phyloP scores from a whole-genome alignment of 2,113 vertebrate species.

The Azemiops feae region DNA sequence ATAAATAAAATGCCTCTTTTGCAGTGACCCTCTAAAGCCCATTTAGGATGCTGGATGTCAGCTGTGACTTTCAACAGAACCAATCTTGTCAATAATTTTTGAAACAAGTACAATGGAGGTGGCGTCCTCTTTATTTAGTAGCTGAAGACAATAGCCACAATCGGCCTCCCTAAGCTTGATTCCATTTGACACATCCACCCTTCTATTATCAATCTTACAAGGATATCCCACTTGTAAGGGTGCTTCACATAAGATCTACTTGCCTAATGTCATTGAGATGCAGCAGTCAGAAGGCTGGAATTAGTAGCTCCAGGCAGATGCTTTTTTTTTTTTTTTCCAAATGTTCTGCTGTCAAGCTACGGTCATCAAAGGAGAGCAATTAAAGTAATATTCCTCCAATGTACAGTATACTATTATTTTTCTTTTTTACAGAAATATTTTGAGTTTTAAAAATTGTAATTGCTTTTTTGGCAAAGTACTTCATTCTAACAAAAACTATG shows the following conservation, averaged over 20 bases:
- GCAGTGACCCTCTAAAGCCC: constrained; percentile 46
- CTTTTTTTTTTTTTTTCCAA: background rate
- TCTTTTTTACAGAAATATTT: constrained; percentile 8
- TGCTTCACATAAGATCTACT: constrained; percentile 39
- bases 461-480: background rate
- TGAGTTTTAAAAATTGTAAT: constrained; percentile 1
- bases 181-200: constrained; percentile 54
- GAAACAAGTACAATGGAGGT: constrained; percentile 55
- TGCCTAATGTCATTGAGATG: constrained; percentile 51
- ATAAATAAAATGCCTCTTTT: constrained; percentile 26
- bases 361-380: background rate
- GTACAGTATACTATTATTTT: background rate
- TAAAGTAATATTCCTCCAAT: fast-evolving
- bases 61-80: constrained; percentile 48
- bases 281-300: constrained; percentile 30
- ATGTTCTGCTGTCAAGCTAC: background rate
- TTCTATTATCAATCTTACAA: constrained; percentile 36
- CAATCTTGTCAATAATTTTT: constrained; percentile 52
- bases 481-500: background rate
- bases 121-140: constrained; percentile 57
- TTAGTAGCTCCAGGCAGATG: background rate
- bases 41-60: constrained; percentile 54
- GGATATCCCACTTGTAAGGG: constrained; percentile 39
- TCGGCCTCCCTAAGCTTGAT: constrained; percentile 43
- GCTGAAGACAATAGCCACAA: constrained; percentile 51